phyloP scores from a whole-genome alignment of 2,888 invertebrate genomes.

The Leptinotarsa juncta region DNA sequence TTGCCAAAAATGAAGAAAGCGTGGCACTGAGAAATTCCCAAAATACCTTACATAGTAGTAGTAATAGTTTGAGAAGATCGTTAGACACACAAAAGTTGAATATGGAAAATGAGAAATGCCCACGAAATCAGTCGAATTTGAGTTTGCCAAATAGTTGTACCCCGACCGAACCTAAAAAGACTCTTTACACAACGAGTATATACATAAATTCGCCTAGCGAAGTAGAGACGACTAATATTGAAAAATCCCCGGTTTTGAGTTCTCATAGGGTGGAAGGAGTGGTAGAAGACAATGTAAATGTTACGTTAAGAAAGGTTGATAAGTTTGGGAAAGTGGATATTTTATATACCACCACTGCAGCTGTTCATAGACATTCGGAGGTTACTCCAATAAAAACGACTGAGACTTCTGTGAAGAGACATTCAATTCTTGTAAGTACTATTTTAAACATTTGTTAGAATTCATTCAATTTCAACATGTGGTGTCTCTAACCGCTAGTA shows the following conservation, averaged over 20 bases:
- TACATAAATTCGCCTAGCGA: conserved; percentile 62
- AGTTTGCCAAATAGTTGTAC: conserved; percentile 29
- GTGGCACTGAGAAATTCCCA: conserved; percentile 58
- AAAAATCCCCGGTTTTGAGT: conserved; percentile 57
- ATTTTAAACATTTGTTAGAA: too few relatives aligned
- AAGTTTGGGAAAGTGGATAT: conserved; percentile 50
- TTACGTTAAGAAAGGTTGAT: conserved; percentile 48
- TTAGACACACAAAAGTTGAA: conserved; percentile 43
- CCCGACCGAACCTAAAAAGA: conserved; percentile 48
- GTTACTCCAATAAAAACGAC: conserved; percentile 29
- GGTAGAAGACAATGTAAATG: conserved; percentile 52
- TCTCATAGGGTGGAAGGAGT: conserved; percentile 54
- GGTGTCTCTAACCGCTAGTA: too few relatives aligned
- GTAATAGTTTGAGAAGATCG: conserved; percentile 49
- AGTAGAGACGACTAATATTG: conserved; percentile 50
- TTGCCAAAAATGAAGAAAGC: conserved; percentile 36
- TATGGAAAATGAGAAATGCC: conserved; percentile 40
- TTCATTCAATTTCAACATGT: too few relatives aligned
- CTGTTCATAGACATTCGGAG: conserved; percentile 62
- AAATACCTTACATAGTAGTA: conserved; percentile 57
- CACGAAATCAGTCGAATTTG: conserved; percentile 33
- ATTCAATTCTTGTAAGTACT: conserved; percentile 53
- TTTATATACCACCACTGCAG: conserved; percentile 61
- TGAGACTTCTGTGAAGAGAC: conserved; percentile 30
- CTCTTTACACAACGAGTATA: conserved; percentile 64